Base-by-base conservation (phyloP, 2,113 vertebrate genomes). In the Sisor rabdophorus region DNA sequence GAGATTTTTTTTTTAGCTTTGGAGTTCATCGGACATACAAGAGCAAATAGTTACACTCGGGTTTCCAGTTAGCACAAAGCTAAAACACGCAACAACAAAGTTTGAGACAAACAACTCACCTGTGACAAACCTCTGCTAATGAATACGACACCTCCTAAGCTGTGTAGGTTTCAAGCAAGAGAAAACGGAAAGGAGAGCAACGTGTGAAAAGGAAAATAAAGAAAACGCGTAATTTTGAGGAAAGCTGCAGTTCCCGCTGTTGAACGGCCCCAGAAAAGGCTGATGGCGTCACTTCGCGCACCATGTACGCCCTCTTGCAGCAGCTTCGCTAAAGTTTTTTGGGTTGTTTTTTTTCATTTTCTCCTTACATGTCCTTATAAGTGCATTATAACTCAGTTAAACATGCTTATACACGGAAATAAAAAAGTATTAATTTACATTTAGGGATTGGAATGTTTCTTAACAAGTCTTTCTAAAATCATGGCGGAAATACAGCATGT, bases 201-300 rank as follows among this genome's bases (percentile, higher is more conserved):
- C 12, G 26, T 3, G 20, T 3, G 15, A 40, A 44, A 44, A 11
- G 48, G 1, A 4, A 2, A 36, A 61, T 20, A 36, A 12, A 63
- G 11, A 28, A 69, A 54, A 32, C 20, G 11, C 16, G 9, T 47
- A 47, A 44, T 47, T 48, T 3, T 2, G 2, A 20, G 36, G 70
- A 26, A 67, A 58, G 9, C 3, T 26, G 26, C 56, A 10, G 19
- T n/a, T 61, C 13, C 52, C 59, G 65, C 71, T 16, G 72, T 28
- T 26, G 55, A 53, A 28, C 15, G 72, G 77, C 56, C 28, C n/a
- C 28, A 79, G 54, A 32, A 67, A 5, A 52, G 72, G 5, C 6
- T 47, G 30, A 48, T 79, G 76, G 60, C 80, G 80, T 81, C 80
- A 75, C 30, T 28, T 3, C 20, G 11, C 48, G 26, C 26, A 6